These are phyloP conservation scores for Aphodius granarius DNA, from an alignment of 2,888 invertebrate species.

Conservation along the genomic window DNA sequence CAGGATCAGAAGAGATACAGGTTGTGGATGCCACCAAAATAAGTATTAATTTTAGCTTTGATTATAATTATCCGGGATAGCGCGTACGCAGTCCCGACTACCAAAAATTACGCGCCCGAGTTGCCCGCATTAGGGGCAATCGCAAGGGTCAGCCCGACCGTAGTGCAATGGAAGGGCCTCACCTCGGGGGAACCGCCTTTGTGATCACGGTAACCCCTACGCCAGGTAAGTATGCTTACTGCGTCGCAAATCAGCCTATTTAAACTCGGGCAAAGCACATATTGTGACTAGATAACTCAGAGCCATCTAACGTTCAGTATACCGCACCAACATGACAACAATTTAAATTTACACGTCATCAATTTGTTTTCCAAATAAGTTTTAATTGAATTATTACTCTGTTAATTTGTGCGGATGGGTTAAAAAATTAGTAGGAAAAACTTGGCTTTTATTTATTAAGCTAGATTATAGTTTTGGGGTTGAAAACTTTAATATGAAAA, in stretches of 20 bases:
- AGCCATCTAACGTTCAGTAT: background rate
- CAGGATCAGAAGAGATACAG: no score
- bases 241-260: background rate
- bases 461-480: no score
- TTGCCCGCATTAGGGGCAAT: slow-evolving; percentile 68
- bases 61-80: slow-evolving; percentile 53
- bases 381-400: background rate
- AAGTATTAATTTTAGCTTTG: background rate
- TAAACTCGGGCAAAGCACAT: background rate
- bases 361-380: background rate
- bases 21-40: no score
- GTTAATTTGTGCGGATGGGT: background rate
- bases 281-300: background rate
- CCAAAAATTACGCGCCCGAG: slow-evolving; percentile 66
- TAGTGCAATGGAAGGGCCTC: slow-evolving; percentile 74
- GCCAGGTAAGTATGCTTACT: slow-evolving; percentile 49
- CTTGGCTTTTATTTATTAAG: no score
- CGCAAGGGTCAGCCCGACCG: slow-evolving; percentile 68
- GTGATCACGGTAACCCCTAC: slow-evolving; percentile 63
- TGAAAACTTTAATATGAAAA: background rate
- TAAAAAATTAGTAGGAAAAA: background rate
- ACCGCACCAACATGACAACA: background rate
- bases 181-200: slow-evolving; percentile 61
- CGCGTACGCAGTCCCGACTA: slow-evolving; percentile 68
- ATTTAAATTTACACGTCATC: background rate